Base-by-base conservation (phyloP, 2,888 invertebrate genomes). In the Scaptomyza polygonia region DNA sequence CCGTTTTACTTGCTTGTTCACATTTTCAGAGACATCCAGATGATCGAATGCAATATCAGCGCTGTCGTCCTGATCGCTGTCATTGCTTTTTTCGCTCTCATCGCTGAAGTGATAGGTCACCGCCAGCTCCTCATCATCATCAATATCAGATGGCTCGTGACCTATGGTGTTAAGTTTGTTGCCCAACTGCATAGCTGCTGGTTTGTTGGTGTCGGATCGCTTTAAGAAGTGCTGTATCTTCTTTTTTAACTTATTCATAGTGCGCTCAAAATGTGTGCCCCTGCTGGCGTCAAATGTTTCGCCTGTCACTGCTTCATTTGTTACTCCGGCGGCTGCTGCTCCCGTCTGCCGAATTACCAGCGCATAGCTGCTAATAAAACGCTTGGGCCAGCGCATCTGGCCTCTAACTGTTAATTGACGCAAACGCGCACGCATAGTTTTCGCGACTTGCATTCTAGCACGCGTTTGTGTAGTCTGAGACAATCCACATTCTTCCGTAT, bases 361-460 rank as follows among this genome's bases (percentile, higher is more conserved):
- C 5, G 9, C 14, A 6, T 36, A 47, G 16, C 16, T 36, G 12
- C 30, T 5, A 14, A 84, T 90, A 44, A 90, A 84, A 27, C 87
- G 90, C 42, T 87, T 90, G 36, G 86, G 87, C 90, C 90, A 90
- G 18, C 55, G 87, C 74, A 57, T 72, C 11, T 87, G 90, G n/a
- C 83, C 88, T 3, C 61, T 77, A 29, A 81, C 77, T 2, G 82
- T 77, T 14, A 90, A 86, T 2, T 84, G 78, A 8, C 79, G 79
- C 40, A 91, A 57, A 2, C 89, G 89, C 2, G 87, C 86, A 3
- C 82, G 71, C 0, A 91, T 65, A 9, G 82, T 65, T 7, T 6
- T 12, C 16, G 21, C 3, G 11, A n/a, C 8, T 44, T 64, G 3
- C 16, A 16, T 39, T 9, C 25, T 36, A 8, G 14, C 14, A 36